Evolutionary conservation across 2,113 vertebrate species (phyloP).

Genomic region (Noctilio leporinus): DNA sequence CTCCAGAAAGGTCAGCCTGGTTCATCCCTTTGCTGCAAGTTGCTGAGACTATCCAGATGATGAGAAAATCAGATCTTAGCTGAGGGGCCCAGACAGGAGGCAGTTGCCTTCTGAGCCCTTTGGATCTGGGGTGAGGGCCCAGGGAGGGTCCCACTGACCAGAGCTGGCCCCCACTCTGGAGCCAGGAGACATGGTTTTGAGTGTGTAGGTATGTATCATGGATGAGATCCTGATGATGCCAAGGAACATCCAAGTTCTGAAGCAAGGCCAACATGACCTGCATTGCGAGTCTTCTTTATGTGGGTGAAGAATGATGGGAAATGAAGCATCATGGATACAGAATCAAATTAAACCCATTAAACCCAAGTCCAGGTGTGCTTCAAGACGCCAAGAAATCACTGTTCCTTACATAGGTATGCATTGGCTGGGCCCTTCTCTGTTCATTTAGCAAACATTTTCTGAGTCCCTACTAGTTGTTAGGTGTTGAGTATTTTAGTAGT

Average conservation of each 20-base stretch:
- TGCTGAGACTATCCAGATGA: conserved; percentile 71
- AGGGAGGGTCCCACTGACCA: background rate
- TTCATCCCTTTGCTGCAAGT: conserved; percentile 67
- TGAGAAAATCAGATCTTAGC: conserved; percentile 75
- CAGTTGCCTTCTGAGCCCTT: background rate
- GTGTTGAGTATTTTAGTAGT: background rate
- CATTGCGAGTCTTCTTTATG: background rate
- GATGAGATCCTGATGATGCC: background rate
- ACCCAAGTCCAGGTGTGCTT: background rate
- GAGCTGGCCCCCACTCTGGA: background rate
- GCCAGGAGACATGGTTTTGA: background rate
- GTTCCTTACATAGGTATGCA: background rate
- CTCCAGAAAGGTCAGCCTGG: conserved; percentile 74
- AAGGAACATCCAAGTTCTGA: background rate
- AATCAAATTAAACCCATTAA: background rate
- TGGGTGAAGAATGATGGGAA: background rate
- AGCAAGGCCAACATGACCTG: background rate
- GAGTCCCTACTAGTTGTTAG: background rate
- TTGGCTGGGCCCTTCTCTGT: background rate
- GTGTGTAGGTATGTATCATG: background rate
- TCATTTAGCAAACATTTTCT: background rate
- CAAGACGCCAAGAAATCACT: background rate
- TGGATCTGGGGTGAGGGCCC: background rate
- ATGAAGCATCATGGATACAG: background rate
- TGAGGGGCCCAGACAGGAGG: conserved; percentile 40